Conservation (phyloP, 2,888 invertebrate species). For the Diaprepes abbreviatus region DNA sequence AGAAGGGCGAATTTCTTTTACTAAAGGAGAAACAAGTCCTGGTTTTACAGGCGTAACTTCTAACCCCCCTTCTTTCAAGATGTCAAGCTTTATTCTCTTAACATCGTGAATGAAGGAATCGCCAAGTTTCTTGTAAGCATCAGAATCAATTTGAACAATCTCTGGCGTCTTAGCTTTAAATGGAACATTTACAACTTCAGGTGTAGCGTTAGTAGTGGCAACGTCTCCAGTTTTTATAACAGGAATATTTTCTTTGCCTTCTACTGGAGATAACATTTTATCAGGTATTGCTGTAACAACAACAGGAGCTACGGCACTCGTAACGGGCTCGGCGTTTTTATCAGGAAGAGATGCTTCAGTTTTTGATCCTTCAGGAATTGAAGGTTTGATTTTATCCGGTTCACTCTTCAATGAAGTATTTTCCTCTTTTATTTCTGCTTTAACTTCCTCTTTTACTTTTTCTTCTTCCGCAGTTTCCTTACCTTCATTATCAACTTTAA, state of each 20-base stretch:
- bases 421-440: slow-evolving; percentile 38
- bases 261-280: slow-evolving; percentile 66
- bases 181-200: slow-evolving; percentile 64
- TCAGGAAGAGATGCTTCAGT: slow-evolving; percentile 48
- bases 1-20: slow-evolving; percentile 61
- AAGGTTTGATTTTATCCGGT: slow-evolving; percentile 35
- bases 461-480: slow-evolving; percentile 38
- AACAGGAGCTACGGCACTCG: slow-evolving; percentile 65
- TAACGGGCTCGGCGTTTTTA: slow-evolving; percentile 62
- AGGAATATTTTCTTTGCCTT: slow-evolving; percentile 73
- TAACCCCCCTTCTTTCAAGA: slow-evolving; percentile 80
- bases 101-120: slow-evolving; percentile 62
- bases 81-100: slow-evolving; percentile 80
- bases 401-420: slow-evolving; percentile 32
- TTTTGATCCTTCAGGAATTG: slow-evolving; percentile 43
- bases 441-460: slow-evolving; percentile 41
- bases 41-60: slow-evolving; percentile 76
- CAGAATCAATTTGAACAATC: slow-evolving; percentile 72
- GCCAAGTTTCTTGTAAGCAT: slow-evolving; percentile 53
- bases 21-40: slow-evolving; percentile 56
- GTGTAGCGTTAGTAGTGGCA: slow-evolving; percentile 22
- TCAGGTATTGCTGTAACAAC: slow-evolving; percentile 65
- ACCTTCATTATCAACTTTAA: slow-evolving; percentile 34
- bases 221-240: slow-evolving; percentile 60
- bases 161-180: slow-evolving; percentile 75